phyloP scores from a whole-genome alignment of 2,888 invertebrate species.

The Drosophila ustulata region DNA sequence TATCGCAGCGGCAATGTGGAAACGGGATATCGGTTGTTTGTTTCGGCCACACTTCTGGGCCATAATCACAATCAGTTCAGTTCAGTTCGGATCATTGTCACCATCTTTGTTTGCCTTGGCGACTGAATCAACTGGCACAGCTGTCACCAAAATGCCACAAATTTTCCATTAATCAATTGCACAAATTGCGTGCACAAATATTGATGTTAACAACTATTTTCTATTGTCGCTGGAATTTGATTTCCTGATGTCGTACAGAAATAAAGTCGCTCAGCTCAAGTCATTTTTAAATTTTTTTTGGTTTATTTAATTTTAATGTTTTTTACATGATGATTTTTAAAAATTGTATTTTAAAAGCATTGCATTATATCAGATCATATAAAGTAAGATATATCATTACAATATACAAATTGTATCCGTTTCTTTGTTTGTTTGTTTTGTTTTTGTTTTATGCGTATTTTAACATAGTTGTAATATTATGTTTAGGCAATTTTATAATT shows the following conservation, averaged over 20 bases:
- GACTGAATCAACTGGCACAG: constrained; percentile 51
- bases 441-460: constrained; percentile 64
- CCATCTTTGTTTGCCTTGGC: constrained; percentile 40
- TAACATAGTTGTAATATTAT: constrained; percentile 73
- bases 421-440: constrained; percentile 10
- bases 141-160: constrained; percentile 55
- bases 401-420: constrained; percentile 70
- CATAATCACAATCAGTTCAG: background rate
- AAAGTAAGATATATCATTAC: constrained; percentile 75
- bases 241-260: constrained; percentile 7
- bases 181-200: constrained; percentile 49
- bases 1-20: constrained; percentile 54
- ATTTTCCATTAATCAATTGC: constrained; percentile 70
- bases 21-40: constrained; percentile 75
- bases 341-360: constrained; percentile 83
- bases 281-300: constrained; percentile 43
- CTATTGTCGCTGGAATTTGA: constrained; percentile 6
- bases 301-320: constrained; percentile 75
- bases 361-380: constrained; percentile 78
- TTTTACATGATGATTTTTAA: constrained; percentile 76
- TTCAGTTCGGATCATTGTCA: background rate
- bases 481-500: constrained; percentile 78
- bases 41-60: constrained; percentile 53
- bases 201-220: constrained; percentile 12
- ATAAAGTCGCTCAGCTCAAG: background rate